Evolutionary conservation across 2,797 vertebrate genomes (phyloP).

Genomic region (Spinus pinus): DNA sequence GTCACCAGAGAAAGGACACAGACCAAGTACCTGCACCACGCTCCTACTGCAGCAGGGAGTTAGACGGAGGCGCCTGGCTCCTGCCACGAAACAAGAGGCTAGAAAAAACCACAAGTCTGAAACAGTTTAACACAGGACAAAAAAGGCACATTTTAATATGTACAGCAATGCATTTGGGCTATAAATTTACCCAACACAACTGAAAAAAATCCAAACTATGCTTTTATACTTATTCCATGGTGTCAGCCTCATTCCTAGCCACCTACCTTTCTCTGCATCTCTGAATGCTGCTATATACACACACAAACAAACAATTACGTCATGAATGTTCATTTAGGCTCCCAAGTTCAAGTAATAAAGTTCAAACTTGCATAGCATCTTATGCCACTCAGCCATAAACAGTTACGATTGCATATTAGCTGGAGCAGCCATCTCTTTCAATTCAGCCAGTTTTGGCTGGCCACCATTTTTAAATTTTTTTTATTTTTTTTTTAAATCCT

Average conservation of each 20-base stretch:
- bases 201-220: constrained; percentile 62
- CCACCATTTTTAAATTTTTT: neutral
- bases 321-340: constrained; percentile 67
- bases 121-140: constrained; percentile 72
- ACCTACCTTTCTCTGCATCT: constrained; percentile 59
- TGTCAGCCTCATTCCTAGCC: constrained; percentile 57
- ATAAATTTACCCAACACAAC: constrained; percentile 71
- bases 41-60: neutral
- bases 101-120: constrained; percentile 69
- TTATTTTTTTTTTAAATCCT: neutral
- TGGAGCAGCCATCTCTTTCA: constrained; percentile 59
- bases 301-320: constrained; percentile 70
- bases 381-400: constrained; percentile 57
- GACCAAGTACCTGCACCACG: neutral
- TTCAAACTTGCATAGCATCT: constrained; percentile 66
- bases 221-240: constrained; percentile 66
- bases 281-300: constrained; percentile 53
- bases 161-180: constrained; percentile 74
- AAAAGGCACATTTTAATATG: constrained; percentile 78
- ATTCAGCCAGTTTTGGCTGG: constrained; percentile 50
- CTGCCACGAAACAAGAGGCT: neutral
- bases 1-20: neutral
- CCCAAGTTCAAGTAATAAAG: constrained; percentile 60
- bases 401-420: constrained; percentile 55
- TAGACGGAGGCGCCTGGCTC: neutral